A percentile compares a stretch with the other conserved stretches of the same genome.
Conservation (phyloP, 1,140 invertebrate species). For the Heliconius eleuchia region DNA sequence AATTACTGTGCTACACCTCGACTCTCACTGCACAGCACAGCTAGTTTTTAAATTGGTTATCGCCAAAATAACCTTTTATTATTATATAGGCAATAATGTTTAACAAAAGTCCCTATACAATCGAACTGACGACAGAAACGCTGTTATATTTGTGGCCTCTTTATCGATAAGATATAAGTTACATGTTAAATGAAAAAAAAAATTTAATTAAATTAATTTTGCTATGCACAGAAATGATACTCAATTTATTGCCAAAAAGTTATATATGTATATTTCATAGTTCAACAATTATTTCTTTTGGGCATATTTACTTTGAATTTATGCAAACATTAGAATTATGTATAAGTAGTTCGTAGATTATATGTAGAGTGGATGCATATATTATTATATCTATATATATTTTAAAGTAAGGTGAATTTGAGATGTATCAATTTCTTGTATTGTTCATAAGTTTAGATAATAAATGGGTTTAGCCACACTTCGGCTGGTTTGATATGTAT, state of each 20-base stretch:
- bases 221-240: constrained; percentile 82
- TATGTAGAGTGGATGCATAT: constrained; percentile 80
- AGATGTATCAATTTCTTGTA: constrained; percentile 81
- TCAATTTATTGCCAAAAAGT: constrained; percentile 82
- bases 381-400: constrained; percentile 80
- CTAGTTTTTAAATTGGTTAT: constrained; percentile 75
- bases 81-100: constrained; percentile 78
- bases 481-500: constrained; percentile 81
- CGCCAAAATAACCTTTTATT: constrained; percentile 70
- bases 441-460: constrained; percentile 81
- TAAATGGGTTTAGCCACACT: constrained; percentile 81
- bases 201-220: constrained; percentile 67
- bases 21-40: constrained; percentile 78
- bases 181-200: constrained; percentile 76
- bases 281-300: constrained; percentile 81
- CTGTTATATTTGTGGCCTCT: constrained; percentile 81
- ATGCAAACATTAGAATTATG: constrained; percentile 80
- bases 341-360: constrained; percentile 80
- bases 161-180: constrained; percentile 81
- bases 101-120: constrained; percentile 81
- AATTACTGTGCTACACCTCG: constrained; percentile 55
- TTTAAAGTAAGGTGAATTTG: constrained; percentile 79
- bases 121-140: constrained; percentile 81
- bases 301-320: constrained; percentile 82
- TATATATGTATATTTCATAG: constrained; percentile 79